Conservation (phyloP, 2,113 vertebrate genomes). For the Phrynosoma blainvillii region DNA sequence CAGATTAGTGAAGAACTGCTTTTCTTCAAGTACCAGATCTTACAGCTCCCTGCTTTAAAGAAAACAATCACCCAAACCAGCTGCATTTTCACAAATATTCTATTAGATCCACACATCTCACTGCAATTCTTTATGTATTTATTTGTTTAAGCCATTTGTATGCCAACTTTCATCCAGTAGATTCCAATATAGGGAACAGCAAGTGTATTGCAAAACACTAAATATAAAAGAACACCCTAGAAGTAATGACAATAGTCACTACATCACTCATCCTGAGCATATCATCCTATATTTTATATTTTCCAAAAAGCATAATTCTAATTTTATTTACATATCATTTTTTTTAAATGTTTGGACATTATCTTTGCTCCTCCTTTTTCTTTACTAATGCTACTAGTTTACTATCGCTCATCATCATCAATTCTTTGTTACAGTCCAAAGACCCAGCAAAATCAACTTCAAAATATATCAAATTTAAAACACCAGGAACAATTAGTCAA, state of each 20-base stretch:
- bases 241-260: background rate
- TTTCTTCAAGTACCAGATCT: constrained; percentile 58
- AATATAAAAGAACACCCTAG: background rate
- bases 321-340: background rate
- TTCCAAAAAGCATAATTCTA: background rate
- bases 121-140: background rate
- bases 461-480: too few species aligned
- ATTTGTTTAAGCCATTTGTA: background rate
- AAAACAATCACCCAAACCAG: constrained; percentile 37
- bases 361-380: background rate
- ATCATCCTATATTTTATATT: background rate
- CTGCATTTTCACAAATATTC: background rate
- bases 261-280: background rate
- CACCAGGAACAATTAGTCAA: too few species aligned
- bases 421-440: too few species aligned
- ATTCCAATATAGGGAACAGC: background rate
- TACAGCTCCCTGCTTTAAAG: constrained; percentile 32
- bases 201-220: background rate
- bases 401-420: too few species aligned
- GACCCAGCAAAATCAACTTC: too few species aligned
- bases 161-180: background rate
- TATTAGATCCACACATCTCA: constrained; percentile 21
- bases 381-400: too few species aligned
- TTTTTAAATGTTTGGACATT: background rate
- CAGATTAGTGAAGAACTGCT: constrained; percentile 62